Percentiles rank a stretch among this genome's conserved stretches.
These are phyloP conservation scores for Accipiter cooperii DNA, from an alignment of 2,113 vertebrate genomes.

Conservation along the genomic window DNA sequence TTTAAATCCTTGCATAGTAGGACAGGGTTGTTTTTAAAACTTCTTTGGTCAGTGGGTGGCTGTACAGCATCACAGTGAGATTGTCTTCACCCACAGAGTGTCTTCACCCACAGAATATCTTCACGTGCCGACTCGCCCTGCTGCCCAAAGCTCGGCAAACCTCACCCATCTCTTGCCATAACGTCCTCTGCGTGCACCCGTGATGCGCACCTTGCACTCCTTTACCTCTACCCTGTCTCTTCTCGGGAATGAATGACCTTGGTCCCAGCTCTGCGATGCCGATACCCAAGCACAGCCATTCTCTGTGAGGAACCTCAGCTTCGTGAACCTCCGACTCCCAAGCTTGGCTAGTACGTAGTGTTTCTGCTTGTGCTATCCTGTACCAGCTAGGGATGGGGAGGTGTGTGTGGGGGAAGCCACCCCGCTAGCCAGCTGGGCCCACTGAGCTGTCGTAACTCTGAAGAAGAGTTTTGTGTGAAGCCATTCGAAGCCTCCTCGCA, in stretches of 20 bases:
- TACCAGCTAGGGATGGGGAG: not conserved
- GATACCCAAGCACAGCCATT: not conserved
- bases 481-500: not conserved
- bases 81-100: not conserved
- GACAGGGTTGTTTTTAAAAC: not conserved
- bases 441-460: not conserved
- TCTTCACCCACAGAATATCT: not conserved
- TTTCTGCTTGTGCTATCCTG: not conserved
- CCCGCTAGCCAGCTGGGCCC: not conserved
- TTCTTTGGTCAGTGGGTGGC: not conserved
- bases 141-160: not conserved
- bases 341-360: not conserved
- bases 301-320: not conserved
- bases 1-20: not conserved
- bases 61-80: not conserved
- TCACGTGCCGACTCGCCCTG: not conserved
- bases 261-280: not conserved
- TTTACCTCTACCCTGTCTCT: not conserved
- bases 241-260: not conserved
- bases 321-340: rapidly evolving
- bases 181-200: rapidly evolving
- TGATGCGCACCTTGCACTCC: not conserved
- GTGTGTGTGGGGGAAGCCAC: not conserved
- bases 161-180: not conserved
- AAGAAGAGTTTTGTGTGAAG: not conserved